Percentiles rank a stretch among this genome's conserved stretches.
phyloP scores from a whole-genome alignment of 2,113 vertebrate genomes.

The Sterrhoptilus dennistouni region DNA sequence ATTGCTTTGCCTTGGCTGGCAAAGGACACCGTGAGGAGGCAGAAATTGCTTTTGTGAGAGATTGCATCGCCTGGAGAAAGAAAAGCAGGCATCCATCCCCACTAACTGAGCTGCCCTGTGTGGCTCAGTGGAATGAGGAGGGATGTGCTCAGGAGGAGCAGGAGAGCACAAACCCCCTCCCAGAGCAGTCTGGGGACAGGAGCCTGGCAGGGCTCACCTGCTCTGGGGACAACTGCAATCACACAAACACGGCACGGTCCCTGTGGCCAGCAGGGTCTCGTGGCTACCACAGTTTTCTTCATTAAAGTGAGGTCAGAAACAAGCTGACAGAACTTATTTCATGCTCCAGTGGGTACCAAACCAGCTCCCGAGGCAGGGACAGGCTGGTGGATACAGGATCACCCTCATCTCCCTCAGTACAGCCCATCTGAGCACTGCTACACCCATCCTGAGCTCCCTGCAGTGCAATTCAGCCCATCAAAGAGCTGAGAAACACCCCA shows the following conservation, averaged over 20 bases:
- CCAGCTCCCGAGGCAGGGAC: neutral
- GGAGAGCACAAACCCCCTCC: neutral
- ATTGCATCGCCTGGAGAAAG: neutral
- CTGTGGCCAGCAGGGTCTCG: neutral
- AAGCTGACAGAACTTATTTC: neutral
- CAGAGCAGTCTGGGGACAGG: neutral
- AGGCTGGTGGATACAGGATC: neutral
- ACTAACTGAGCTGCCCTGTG: neutral
- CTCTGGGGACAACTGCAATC: neutral
- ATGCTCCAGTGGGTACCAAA: neutral
- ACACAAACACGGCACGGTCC: neutral
- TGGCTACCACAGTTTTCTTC: neutral
- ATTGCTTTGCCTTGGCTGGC: neutral
- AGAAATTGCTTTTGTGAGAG: neutral
- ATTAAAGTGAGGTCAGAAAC: neutral
- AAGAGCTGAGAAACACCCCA: neutral
- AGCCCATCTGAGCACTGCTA: neutral
- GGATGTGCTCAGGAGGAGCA: neutral
- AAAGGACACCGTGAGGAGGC: neutral
- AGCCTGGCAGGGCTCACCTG: neutral
- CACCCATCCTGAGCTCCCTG: neutral
- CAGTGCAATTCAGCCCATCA: neutral
- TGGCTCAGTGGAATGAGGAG: fast-evolving
- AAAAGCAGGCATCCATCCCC: neutral
- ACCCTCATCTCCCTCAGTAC: neutral